Evolutionary conservation across 1,140 invertebrate species (phyloP), one percentile per base, ranked within the genome.

Genomic region (Maniola jurtina): DNA sequence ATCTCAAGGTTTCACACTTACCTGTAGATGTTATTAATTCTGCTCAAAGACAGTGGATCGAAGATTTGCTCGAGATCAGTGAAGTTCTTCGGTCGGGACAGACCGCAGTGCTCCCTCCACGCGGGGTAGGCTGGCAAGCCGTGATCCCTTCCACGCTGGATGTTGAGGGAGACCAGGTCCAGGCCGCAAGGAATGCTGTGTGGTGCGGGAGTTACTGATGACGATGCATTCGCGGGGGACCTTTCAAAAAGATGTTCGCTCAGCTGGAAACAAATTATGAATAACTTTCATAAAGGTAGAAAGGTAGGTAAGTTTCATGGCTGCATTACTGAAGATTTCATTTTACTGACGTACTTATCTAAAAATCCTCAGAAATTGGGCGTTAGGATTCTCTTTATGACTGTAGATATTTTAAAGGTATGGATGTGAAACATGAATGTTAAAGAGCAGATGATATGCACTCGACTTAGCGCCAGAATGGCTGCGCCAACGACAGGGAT

Each of bases 81-180:
- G 88, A 98, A 99, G 13, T 79, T 94, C 11, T 79, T 86, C 0
- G 95, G 94, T 48, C 92, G 90, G 2, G 92, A 92, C 47, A 97
- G 86, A 0, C 94, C 94, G 73, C 97, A 98, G 77, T 94, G 92
- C 71, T 95, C 90, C 25, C 96, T 91, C 93, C 95, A 98, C 9
- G 91, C 90, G 0, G 93, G 93, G 88, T 98, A 99, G 0, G 94
- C 85, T 0, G 96, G 95, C 15, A 98, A 89, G 0, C 97, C 97
- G 84, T 98, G 96, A 91, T 98, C 97, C 33, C 97, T 88, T 0
- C 97, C 97, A 50, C 96, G 92, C 79, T 97, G 96, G 66, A 98
- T 96, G 83, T 98, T 97, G 56, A 97, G 89, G 0, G 96, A 95
- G 0, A 97, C 95, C 68, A 98, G 86, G 91, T 98, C 96, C 3